phyloP scores from a whole-genome alignment of 2,113 vertebrate species.

The Chaetodon auriga region DNA sequence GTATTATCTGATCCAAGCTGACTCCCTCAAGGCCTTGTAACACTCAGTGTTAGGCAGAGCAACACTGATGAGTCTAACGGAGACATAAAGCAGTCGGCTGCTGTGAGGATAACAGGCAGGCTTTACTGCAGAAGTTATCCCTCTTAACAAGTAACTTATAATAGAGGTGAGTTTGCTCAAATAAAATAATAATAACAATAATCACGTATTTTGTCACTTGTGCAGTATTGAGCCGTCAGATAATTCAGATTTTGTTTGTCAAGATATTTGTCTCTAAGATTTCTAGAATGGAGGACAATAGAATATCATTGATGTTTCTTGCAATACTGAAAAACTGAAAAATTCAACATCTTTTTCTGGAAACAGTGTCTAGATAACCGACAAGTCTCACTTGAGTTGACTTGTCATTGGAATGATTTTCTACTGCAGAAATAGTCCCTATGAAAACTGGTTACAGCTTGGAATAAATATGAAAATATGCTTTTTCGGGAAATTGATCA shows the following conservation, averaged over 20 bases:
- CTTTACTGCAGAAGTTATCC: neutral
- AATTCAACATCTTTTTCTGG: neutral
- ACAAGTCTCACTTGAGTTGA: neutral
- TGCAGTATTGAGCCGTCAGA: neutral
- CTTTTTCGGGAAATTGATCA: too few relatives aligned
- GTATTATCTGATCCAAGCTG: conserved; percentile 31
- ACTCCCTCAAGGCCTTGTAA: conserved; percentile 13
- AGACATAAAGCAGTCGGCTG: neutral
- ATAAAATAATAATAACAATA: neutral
- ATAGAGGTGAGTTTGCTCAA: too few relatives aligned
- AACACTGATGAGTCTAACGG: conserved; percentile 21
- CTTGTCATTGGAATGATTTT: neutral
- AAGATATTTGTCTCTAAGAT: neutral
- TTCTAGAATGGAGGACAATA: neutral
- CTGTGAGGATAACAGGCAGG: neutral
- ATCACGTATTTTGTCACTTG: neutral
- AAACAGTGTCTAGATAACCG: neutral
- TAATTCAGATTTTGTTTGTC: neutral
- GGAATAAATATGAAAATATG: neutral
- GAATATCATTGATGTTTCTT: neutral
- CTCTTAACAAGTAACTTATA: neutral
- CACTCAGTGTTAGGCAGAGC: conserved; percentile 18
- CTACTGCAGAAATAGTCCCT: neutral
- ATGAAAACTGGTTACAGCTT: neutral
- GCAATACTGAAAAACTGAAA: neutral